phyloP scores from a whole-genome alignment of 2,888 invertebrate genomes.

The Clunio marinus region DNA sequence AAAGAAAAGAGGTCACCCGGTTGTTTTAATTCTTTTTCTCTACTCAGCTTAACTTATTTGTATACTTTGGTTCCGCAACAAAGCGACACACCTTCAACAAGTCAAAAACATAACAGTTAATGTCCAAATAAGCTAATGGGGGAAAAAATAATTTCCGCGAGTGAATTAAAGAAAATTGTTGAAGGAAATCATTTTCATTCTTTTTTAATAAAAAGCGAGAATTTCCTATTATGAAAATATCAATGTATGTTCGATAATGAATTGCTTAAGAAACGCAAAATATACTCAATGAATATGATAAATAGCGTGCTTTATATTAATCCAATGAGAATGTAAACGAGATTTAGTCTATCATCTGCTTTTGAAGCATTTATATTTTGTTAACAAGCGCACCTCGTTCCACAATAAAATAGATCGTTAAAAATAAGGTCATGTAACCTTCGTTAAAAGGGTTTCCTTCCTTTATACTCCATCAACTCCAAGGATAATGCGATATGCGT shows the following conservation, averaged over 20 bases:
- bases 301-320: not conserved
- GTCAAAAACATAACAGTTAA: not conserved
- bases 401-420: not conserved
- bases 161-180: not conserved
- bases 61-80: not conserved
- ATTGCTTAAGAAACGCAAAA: too few species aligned
- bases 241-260: too few species aligned
- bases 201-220: not conserved
- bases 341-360: not conserved
- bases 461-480: not conserved
- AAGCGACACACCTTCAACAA: slow-evolving; percentile 9
- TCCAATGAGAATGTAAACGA: too few species aligned
- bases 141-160: not conserved
- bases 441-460: not conserved
- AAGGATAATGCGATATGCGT: slow-evolving; percentile 8
- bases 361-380: not conserved
- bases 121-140: not conserved
- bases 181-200: not conserved
- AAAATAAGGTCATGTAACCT: slow-evolving; percentile 12
- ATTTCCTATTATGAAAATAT: too few species aligned
- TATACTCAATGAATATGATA: too few species aligned
- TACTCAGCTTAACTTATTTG: not conserved
- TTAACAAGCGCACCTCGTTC: too few species aligned
- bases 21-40: slow-evolving; percentile 29
- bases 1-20: slow-evolving; percentile 35